phyloP scores from a whole-genome alignment of 2,888 invertebrate genomes.

The Apamea anceps region DNA sequence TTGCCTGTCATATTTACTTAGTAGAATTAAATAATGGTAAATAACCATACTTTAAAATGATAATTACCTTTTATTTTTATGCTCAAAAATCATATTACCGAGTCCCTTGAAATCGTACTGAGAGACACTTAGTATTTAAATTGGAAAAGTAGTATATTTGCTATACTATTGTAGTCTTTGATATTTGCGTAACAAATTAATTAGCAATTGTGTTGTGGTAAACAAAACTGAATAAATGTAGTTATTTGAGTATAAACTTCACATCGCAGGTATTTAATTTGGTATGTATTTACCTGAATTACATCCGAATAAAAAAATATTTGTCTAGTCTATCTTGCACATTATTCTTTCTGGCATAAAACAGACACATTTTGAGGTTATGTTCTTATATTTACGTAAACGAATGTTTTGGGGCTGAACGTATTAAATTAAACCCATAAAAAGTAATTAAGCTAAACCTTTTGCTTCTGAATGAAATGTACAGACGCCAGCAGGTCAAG shows the following conservation, averaged over 20 bases:
- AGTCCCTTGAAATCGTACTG: background rate
- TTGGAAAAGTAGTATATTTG: conserved; percentile 5
- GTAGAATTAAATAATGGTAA: background rate
- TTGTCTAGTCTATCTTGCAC: too few species aligned
- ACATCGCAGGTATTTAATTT: background rate
- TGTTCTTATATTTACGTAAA: conserved; percentile 1
- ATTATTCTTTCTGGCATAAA: background rate
- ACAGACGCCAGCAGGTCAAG: too few species aligned
- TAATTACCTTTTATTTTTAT: background rate
- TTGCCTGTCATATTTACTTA: background rate
- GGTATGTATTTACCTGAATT: conserved; percentile 7
- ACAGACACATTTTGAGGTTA: conserved; percentile 43
- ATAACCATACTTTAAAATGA: background rate
- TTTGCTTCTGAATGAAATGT: background rate
- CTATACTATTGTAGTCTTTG: too few species aligned
- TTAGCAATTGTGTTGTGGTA: background rate
- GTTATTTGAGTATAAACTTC: conserved; percentile 1
- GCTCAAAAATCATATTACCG: conserved; percentile 3
- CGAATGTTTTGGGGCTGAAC: background rate
- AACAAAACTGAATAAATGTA: background rate
- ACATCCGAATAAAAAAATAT: background rate
- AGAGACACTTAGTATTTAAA: background rate
- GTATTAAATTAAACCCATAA: background rate
- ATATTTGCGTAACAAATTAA: too few species aligned
- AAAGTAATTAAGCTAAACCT: background rate